These are phyloP conservation scores for Neolamprologus falcicula DNA, from an alignment of 2,113 vertebrate species.

Conservation along the genomic window DNA sequence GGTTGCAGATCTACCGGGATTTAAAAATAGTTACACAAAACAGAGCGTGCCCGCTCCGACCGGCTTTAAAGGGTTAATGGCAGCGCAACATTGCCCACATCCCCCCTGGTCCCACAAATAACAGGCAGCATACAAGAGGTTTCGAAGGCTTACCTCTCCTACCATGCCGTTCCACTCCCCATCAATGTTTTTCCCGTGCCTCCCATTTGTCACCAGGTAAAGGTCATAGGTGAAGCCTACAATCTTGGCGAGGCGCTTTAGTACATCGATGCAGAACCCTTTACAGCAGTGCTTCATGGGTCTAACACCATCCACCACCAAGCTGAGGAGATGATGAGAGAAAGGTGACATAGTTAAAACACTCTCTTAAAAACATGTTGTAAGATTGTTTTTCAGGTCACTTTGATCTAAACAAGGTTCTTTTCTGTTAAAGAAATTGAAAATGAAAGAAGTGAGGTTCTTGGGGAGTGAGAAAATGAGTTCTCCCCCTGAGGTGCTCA, in stretches of 20 bases:
- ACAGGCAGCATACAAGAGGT: background rate
- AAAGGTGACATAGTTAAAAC: background rate
- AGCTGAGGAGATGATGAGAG: constrained; percentile 53
- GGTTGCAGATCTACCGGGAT: accelerated
- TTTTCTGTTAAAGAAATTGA: background rate
- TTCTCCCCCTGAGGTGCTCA: background rate
- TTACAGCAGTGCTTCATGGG: constrained; percentile 91
- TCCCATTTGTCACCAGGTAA: constrained; percentile 89
- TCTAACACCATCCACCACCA: constrained; percentile 71
- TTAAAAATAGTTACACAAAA: no score
- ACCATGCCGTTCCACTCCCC: constrained; percentile 95
- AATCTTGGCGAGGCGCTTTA: constrained; percentile 86
- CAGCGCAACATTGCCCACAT: background rate
- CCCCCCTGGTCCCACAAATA: accelerated
- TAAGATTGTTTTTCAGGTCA: background rate
- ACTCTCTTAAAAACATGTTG: background rate
- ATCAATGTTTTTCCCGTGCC: constrained; percentile 81
- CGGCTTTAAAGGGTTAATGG: background rate
- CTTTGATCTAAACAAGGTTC: background rate
- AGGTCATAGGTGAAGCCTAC: constrained; percentile 94
- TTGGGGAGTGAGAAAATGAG: background rate
- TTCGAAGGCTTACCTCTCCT: constrained; percentile 78
- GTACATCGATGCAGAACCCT: constrained; percentile 93
- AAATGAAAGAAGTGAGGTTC: background rate
- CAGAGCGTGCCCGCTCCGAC: accelerated